Percentiles rank a stretch among this genome's conserved stretches.
These are phyloP conservation scores for Eretmochelys imbricata DNA, from an alignment of 2,113 vertebrate species.

Conservation along the genomic window DNA sequence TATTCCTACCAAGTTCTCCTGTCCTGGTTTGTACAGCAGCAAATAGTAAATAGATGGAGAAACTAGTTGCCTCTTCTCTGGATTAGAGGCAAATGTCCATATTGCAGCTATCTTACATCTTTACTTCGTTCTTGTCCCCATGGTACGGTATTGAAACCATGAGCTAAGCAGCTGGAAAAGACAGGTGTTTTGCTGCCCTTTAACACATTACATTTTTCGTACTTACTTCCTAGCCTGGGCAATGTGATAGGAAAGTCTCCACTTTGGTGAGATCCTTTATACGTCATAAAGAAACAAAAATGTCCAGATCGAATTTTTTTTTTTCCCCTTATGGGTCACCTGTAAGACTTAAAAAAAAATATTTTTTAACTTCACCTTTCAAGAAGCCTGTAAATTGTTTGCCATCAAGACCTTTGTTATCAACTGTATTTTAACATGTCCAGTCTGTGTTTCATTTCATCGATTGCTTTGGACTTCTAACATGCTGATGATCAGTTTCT, in stretches of 20 bases:
- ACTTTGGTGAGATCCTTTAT: slow-evolving; percentile 73
- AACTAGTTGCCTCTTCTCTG: slow-evolving; percentile 52
- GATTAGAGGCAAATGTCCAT: background rate
- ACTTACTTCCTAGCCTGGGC: slow-evolving; percentile 72
- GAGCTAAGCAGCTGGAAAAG: slow-evolving; percentile 67
- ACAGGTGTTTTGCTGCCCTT: slow-evolving; percentile 61
- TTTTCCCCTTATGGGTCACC: slow-evolving; percentile 67
- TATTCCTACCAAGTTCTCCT: slow-evolving; percentile 64
- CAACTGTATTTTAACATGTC: slow-evolving; percentile 63
- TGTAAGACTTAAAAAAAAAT: slow-evolving; percentile 59
- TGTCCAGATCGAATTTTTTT: slow-evolving; percentile 60
- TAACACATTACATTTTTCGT: slow-evolving; percentile 67
- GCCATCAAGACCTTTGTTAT: slow-evolving; percentile 61
- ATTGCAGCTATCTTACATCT: background rate
- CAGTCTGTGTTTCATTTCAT: slow-evolving; percentile 60
- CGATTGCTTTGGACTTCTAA: slow-evolving; percentile 58
- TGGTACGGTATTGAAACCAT: slow-evolving; percentile 47
- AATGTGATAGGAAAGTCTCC: slow-evolving; percentile 72
- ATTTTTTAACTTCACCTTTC: slow-evolving; percentile 69
- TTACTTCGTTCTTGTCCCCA: slow-evolving; percentile 44
- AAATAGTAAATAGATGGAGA: slow-evolving; percentile 63
- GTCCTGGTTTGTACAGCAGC: slow-evolving; percentile 63
- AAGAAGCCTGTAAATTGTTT: slow-evolving; percentile 69
- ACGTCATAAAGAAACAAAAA: slow-evolving; percentile 69
- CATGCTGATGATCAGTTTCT: slow-evolving; percentile 60